phyloP scores from a whole-genome alignment of 1,140 invertebrate genomes.

The Pseudoatta argentina region DNA sequence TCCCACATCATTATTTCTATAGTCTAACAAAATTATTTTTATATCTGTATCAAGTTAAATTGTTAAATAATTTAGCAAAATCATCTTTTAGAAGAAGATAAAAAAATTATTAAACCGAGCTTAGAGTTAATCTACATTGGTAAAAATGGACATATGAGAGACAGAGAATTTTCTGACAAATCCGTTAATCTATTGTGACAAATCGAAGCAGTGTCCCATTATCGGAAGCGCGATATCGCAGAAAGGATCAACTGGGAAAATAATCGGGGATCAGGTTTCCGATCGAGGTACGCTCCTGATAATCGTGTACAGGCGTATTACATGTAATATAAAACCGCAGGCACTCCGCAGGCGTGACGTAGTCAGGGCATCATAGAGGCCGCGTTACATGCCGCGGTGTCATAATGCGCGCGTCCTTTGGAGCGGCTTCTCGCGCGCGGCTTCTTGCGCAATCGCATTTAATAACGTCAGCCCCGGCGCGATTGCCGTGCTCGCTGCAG shows the following conservation, averaged over 20 bases:
- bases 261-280: conserved; percentile 60
- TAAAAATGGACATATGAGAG: neutral
- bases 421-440: conserved; percentile 70
- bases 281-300: conserved; percentile 67
- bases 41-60: no score
- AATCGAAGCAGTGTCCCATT: neutral
- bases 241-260: neutral
- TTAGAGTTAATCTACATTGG: no score
- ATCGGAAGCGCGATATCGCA: neutral
- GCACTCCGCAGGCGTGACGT: conserved; percentile 67
- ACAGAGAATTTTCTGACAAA: neutral
- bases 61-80: no score
- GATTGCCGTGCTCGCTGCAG: conserved; percentile 42
- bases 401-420: conserved; percentile 75
- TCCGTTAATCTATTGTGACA: neutral
- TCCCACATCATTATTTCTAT: no score
- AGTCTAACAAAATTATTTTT: no score
- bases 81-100: no score
- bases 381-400: conserved; percentile 68
- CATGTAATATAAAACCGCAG: conserved; percentile 68
- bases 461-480: conserved; percentile 69
- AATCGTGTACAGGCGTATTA: conserved; percentile 66
- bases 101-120: no score
- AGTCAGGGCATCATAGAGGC: conserved; percentile 58
- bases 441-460: conserved; percentile 73